phyloP scores from a whole-genome alignment of 2,888 invertebrate species.

The Latheticus oryzae region DNA sequence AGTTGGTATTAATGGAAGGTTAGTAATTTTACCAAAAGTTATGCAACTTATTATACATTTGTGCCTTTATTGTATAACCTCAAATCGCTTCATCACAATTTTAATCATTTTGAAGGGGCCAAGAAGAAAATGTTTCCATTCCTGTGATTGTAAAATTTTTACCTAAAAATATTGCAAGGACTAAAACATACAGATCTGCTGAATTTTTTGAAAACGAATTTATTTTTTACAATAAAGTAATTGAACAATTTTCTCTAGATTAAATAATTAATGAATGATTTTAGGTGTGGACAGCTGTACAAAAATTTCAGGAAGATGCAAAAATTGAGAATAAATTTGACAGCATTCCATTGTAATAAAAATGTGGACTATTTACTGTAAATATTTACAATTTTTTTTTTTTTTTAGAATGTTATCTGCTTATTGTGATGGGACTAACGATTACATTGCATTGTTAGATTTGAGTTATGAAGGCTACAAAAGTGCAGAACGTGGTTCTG shows the following conservation, averaged over 20 bases:
- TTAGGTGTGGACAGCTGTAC: conserved; percentile 65
- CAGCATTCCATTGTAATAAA: conserved; percentile 15
- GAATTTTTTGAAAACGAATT: conserved; percentile 81
- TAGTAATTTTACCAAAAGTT: conserved; percentile 25
- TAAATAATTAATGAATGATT: conserved; percentile 27
- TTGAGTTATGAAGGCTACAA: conserved; percentile 60
- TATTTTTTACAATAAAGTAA: conserved; percentile 70
- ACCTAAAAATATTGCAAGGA: conserved; percentile 72
- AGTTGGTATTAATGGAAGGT: conserved; percentile 55
- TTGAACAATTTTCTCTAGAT: not conserved
- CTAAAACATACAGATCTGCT: conserved; percentile 73
- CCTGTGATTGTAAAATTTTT: conserved; percentile 76
- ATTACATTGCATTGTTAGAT: conserved; percentile 64
- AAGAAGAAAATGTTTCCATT: conserved; percentile 52
- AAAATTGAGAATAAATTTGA: conserved; percentile 15
- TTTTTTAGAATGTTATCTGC: conserved; percentile 6
- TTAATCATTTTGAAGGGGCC: conserved; percentile 21
- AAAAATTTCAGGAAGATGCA: conserved; percentile 59
- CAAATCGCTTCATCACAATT: too few relatives aligned
- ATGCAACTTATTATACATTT: too few relatives aligned
- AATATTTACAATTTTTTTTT: conserved; percentile 3
- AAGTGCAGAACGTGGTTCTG: conserved; percentile 55
- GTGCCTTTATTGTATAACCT: too few relatives aligned
- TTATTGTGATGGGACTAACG: conserved; percentile 62
- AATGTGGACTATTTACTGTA: not conserved